Evolutionary conservation across 1,140 invertebrate genomes (phyloP), one percentile per base, ranked within the genome.

Genomic region (Aphaenogaster floridana): DNA sequence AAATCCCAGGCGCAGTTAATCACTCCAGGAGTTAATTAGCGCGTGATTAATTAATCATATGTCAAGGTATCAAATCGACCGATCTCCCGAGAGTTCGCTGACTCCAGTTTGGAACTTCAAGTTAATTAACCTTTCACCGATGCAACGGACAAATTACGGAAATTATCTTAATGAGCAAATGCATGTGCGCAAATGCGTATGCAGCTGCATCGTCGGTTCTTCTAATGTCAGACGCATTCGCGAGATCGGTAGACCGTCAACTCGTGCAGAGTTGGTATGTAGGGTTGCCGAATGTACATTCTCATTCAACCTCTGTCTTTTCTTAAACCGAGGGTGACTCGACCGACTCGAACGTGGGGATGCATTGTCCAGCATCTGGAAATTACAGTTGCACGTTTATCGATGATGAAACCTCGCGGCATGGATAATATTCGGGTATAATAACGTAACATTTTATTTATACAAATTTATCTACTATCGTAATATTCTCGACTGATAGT

Each of bases 21-120:
- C 69, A 84, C 28, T 48, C 42, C 21, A 11, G 42, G 39, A 76
- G 69, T 84, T 84, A 84, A 84, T 84, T 84, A 84, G 80, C 69
- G 69, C 80, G 57, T 84, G 80, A 84, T 84, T 74, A 84, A 84
- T 84, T 84, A 84, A 76, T 42, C 54, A 69, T 63, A 63, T 84
- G 69, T 74, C 80, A 84, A 48, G 45, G 54, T 84, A 84, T 84
- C 80, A 76, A 61, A 84, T 63, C 80, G 69, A 63, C 80, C 54
- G 34, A 84, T 84, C 69, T 84, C 54, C 3, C 48, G 13, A n/a
- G 69, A 84, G 80, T 76, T 76, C 54, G 69, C 69, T 74, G 80
- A 76, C 54, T 84, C 9, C 69, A 63, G 69, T 74, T 76, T 8
- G 80, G 54, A 84, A 84, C 69, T 84, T 76, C n/a, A 42, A 57